Conservation (phyloP, 2,888 invertebrate genomes). For the Hetaerina titia region DNA sequence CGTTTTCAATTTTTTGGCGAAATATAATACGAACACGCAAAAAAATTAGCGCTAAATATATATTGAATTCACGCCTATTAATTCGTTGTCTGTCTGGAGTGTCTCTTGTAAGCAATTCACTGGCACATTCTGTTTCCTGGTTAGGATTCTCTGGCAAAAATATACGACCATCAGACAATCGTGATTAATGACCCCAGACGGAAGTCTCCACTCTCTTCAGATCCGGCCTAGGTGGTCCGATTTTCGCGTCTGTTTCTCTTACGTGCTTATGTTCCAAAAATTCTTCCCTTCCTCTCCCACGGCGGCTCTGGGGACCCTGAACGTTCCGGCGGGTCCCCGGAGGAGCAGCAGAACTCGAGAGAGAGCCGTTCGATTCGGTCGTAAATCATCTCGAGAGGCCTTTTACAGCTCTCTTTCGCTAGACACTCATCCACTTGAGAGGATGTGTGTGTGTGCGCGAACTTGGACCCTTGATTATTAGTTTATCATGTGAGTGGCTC, state of each 20-base stretch:
- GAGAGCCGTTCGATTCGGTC: slow-evolving; percentile 10
- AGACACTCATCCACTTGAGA: slow-evolving; percentile 27
- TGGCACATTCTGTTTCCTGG: too few species aligned
- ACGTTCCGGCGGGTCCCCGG: background rate
- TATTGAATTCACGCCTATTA: too few species aligned
- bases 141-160: background rate
- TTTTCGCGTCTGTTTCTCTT: background rate
- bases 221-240: background rate
- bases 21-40: too few species aligned
- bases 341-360: too few species aligned
- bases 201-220: background rate
- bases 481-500: background rate
- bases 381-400: slow-evolving; percentile 7
- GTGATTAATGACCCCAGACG: background rate
- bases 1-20: too few species aligned
- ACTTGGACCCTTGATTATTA: background rate
- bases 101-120: too few species aligned
- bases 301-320: background rate
- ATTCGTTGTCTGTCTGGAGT: too few species aligned
- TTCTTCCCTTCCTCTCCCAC: background rate
- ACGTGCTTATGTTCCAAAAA: background rate
- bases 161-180: background rate
- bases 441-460: background rate
- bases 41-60: too few species aligned
- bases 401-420: slow-evolving; percentile 31